These are phyloP conservation scores for Caranx melampygus DNA, from an alignment of 2,113 vertebrate species.

Conservation along the genomic window DNA sequence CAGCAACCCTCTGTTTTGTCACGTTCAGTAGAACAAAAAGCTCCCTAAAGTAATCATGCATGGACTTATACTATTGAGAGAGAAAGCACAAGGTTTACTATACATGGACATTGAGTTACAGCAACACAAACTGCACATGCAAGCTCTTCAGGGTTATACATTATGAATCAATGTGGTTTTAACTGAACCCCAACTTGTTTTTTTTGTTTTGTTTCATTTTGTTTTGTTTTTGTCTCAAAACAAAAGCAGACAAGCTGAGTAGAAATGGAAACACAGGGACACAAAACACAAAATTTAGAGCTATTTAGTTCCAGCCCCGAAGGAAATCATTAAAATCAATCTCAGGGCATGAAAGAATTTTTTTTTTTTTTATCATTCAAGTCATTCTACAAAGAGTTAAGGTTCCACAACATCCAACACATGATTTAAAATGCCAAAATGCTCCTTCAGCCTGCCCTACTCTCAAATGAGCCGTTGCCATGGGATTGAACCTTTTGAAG, in stretches of 20 bases:
- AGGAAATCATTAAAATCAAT: slow-evolving; percentile 50
- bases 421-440: slow-evolving; percentile 50
- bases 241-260: slow-evolving; percentile 46
- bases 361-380: slow-evolving; percentile 38
- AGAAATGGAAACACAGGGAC: slow-evolving; percentile 41
- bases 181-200: slow-evolving; percentile 50
- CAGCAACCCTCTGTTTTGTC: slow-evolving; percentile 59
- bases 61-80: slow-evolving; percentile 50
- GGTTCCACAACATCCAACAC: slow-evolving; percentile 35
- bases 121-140: slow-evolving; percentile 86
- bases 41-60: slow-evolving; percentile 80
- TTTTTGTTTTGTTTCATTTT: background rate
- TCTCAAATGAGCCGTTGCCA: slow-evolving; percentile 28
- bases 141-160: slow-evolving; percentile 70
- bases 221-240: slow-evolving; percentile 12
- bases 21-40: slow-evolving; percentile 65
- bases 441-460: slow-evolving; percentile 23
- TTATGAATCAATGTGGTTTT: slow-evolving; percentile 46
- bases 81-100: slow-evolving; percentile 65
- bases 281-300: slow-evolving; percentile 21
- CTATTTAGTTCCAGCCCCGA: slow-evolving; percentile 19
- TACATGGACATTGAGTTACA: slow-evolving; percentile 79
- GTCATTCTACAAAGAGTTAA: slow-evolving; percentile 43
- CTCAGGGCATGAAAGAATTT: slow-evolving; percentile 51
- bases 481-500: slow-evolving; percentile 14